Conservation (phyloP, 2,888 invertebrate genomes). For the Didymodactylos carnosus region DNA sequence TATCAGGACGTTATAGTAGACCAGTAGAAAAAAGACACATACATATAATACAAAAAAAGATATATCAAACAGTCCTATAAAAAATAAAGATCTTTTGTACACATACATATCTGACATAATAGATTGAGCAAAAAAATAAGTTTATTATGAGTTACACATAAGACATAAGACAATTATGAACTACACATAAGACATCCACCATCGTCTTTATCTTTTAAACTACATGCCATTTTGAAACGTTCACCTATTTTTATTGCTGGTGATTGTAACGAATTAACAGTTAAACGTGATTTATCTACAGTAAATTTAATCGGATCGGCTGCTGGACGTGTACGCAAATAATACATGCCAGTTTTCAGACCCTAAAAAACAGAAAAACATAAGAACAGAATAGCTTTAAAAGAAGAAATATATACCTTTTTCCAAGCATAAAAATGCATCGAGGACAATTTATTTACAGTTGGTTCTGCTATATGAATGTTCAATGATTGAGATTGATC, state of each 20-base stretch:
- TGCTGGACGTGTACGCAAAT: slow-evolving; percentile 82
- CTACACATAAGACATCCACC: neutral
- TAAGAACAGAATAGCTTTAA: slow-evolving; percentile 32
- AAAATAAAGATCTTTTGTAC: neutral
- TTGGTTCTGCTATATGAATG: slow-evolving; percentile 82
- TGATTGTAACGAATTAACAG: slow-evolving; percentile 17
- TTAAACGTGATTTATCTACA: slow-evolving; percentile 52
- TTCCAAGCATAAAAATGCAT: slow-evolving; percentile 98
- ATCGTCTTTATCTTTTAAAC: neutral
- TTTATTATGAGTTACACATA: too few species aligned
- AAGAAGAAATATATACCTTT: slow-evolving; percentile 35
- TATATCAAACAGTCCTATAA: neutral
- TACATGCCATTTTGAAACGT: neutral
- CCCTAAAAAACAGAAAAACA: slow-evolving; percentile 37
- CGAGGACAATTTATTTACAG: slow-evolving; percentile 73
- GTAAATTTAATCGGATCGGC: slow-evolving; percentile 91
- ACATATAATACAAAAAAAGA: neutral
- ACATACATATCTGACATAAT: too few species aligned
- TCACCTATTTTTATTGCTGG: neutral
- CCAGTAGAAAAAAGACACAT: neutral
- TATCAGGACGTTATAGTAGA: too few species aligned
- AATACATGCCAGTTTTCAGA: slow-evolving; percentile 97
- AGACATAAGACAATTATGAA: neutral
- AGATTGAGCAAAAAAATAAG: too few species aligned
- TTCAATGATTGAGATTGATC: slow-evolving; percentile 97